Base-by-base conservation (phyloP, 2,888 invertebrate species). In the Encarsia formosa region DNA sequence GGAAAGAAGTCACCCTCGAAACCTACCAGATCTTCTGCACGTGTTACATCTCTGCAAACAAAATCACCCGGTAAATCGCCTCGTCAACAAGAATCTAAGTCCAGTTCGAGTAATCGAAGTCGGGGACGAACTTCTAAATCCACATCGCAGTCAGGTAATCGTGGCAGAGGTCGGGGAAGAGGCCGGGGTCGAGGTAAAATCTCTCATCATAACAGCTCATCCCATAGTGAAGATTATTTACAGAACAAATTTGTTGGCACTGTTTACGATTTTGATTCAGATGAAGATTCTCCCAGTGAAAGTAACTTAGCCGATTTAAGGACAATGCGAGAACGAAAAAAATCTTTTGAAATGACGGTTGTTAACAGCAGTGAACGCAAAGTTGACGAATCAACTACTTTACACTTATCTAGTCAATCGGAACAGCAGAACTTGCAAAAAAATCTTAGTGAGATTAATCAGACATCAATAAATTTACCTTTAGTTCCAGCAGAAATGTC, bases 201-300 rank as follows among this genome's bases (percentile, higher is more conserved):
- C 52, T 59, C 43, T n/a, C 52, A 50, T 5, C 64, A 62, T 18
- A 60, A 59, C 4, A 53, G 65, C 26, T 50, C 59, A 0, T 69
- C 78, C 32, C 80, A 81, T 49, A 77, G 77, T 62, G 79, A 81
- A 19, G 84, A 84, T 63, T 85, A 88, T 3, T 88, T 88, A 54
- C 87, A 86, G 59, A 88, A 85, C 68, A 90, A 89, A 69, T 76
- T 91, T 31, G 85, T 85, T 6, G 91, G 92, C 8, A 92, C 92
- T 2, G 92, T 92, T 2, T 93, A 91, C 65, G 93, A 88, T 70
- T 82, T 88, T 59, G 85, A 91, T 70, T 88, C 88, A 59, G 87
- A 91, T 58, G 91, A 91, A 64, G 91, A 91, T 68, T 83, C 88
- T 53, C 81, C 84, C 8, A 84, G 81, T 59, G 86, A 87, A 55